These are phyloP conservation scores for Ectemnius cavifrons DNA, from an alignment of 2,888 invertebrate species.

Conservation along the genomic window DNA sequence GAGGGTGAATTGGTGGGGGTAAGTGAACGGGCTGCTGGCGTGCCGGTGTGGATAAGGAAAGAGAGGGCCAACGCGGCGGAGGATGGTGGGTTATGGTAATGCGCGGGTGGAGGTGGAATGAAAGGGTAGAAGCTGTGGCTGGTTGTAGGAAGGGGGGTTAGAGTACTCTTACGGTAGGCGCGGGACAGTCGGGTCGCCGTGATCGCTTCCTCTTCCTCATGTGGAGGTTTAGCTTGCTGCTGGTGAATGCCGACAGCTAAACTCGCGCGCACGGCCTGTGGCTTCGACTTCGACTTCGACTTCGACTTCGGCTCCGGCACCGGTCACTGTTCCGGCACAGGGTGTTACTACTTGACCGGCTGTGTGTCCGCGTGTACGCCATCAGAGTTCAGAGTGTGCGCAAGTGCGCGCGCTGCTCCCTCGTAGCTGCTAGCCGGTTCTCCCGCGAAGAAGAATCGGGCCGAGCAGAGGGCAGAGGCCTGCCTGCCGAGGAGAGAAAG, in stretches of 20 bases:
- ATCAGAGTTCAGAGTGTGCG: conserved; percentile 20
- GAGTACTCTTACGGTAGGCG: conserved; percentile 65
- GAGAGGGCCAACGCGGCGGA: conserved; percentile 12
- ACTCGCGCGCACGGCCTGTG: no score
- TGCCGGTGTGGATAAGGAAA: background rate
- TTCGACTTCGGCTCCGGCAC: no score
- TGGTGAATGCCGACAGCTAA: no score
- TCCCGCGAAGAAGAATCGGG: no score
- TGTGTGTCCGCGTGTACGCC: conserved; percentile 3
- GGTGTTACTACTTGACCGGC: background rate
- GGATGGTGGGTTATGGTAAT: conserved; percentile 53
- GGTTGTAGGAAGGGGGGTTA: conserved; percentile 15
- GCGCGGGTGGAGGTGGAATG: conserved; percentile 59
- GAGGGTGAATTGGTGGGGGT: conserved; percentile 37
- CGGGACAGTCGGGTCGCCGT: conserved; percentile 66
- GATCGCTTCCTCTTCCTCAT: conserved; percentile 7
- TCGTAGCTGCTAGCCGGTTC: no score
- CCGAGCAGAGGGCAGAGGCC: no score
- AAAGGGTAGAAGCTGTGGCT: conserved; percentile 46
- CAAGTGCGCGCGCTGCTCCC: conserved; percentile 19
- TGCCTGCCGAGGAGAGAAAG: background rate
- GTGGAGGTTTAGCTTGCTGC: background rate
- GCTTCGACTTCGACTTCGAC: no score
- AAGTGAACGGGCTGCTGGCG: conserved; percentile 22
- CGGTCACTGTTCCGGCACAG: no score